These are phyloP conservation scores for Melospiza georgiana DNA, from an alignment of 2,113 vertebrate genomes.

Conservation along the genomic window DNA sequence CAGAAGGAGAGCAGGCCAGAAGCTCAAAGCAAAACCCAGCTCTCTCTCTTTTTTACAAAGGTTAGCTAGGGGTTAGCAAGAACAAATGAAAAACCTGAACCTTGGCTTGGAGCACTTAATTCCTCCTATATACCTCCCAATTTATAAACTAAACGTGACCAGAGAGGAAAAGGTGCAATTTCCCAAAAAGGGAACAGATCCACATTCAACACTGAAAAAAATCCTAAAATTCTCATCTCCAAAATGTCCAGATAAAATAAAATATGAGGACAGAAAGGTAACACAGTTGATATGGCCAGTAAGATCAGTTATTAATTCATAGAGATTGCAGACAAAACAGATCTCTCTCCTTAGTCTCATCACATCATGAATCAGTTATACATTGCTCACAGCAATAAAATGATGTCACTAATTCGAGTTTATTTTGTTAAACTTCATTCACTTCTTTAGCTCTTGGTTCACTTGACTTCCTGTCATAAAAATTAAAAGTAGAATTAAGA, in stretches of 20 bases:
- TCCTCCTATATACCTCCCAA: neutral
- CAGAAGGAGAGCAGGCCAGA: neutral
- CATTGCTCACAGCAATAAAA: neutral
- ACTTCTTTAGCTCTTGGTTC: constrained; percentile 9
- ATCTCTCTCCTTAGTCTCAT: neutral
- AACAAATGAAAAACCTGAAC: neutral
- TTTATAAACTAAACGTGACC: neutral
- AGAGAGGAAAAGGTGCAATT: neutral
- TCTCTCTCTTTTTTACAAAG: neutral
- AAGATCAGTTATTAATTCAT: neutral
- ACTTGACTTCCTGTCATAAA: neutral
- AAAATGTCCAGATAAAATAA: neutral
- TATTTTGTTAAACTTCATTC: constrained; percentile 21
- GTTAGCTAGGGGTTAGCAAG: neutral
- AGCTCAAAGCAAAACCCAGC: neutral
- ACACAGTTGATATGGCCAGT: neutral
- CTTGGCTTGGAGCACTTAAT: neutral
- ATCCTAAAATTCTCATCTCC: neutral
- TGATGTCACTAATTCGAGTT: neutral
- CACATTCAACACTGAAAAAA: neutral
- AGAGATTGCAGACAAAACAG: neutral
- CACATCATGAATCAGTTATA: neutral
- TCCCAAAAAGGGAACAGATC: neutral
- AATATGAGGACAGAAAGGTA: neutral
- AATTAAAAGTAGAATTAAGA: neutral